Evolutionary conservation across 2,888 invertebrate species (phyloP).

Genomic region (Diachrysia chrysitis): DNA sequence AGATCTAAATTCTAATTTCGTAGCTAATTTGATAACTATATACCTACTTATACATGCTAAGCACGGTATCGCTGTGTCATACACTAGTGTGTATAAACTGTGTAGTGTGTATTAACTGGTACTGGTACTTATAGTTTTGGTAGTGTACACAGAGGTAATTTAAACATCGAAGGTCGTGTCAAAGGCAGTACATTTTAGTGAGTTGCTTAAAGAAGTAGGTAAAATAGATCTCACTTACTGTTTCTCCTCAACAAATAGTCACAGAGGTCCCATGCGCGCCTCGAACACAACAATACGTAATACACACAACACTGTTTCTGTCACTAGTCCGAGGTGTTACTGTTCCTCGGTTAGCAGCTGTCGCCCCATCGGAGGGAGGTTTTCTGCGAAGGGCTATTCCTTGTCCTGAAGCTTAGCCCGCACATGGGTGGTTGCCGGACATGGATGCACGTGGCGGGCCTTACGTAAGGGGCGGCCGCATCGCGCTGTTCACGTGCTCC

Average conservation of each 20-base stretch:
- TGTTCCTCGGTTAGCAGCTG: slow-evolving; percentile 90
- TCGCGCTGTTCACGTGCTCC: slow-evolving; percentile 70
- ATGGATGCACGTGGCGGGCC: slow-evolving; percentile 75
- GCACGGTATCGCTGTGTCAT: no score
- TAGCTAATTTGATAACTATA: no score
- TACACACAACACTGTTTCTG: slow-evolving; percentile 44
- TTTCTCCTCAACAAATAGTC: slow-evolving; percentile 8
- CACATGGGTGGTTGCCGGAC: slow-evolving; percentile 91
- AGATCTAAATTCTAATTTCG: no score
- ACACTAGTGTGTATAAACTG: no score
- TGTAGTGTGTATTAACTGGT: no score
- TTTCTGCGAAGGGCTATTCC: slow-evolving; percentile 99
- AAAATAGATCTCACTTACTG: neutral
- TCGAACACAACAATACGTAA: slow-evolving; percentile 39
- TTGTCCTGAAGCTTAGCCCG: slow-evolving; percentile 98
- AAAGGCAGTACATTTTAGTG: no score
- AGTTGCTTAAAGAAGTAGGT: no score
- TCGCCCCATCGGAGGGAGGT: slow-evolving; percentile 99
- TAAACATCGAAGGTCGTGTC: no score
- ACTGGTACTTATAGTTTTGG: no score
- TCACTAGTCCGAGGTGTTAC: slow-evolving; percentile 48
- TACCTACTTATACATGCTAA: no score
- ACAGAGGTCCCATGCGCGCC: slow-evolving; percentile 57
- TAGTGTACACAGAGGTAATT: no score
- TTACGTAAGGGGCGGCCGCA: slow-evolving; percentile 76